Percentiles rank a stretch among this genome's conserved stretches.
phyloP scores from a whole-genome alignment of 2,113 vertebrate genomes.

The Oncorhynchus masou region DNA sequence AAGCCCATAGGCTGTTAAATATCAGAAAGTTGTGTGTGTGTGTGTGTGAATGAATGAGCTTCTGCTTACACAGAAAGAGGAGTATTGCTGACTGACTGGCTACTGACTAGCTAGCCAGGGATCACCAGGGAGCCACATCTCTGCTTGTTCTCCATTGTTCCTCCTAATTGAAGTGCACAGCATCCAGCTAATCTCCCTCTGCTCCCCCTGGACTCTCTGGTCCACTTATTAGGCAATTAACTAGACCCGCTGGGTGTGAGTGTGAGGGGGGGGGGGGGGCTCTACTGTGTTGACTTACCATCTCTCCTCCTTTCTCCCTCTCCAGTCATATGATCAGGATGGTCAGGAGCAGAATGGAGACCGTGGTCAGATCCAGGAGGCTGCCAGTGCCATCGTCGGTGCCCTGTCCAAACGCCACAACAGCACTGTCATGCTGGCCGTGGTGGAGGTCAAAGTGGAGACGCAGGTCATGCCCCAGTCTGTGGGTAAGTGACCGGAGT shows the following conservation, averaged over 20 bases:
- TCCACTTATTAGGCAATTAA: slow-evolving; percentile 58
- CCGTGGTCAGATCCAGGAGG: slow-evolving; percentile 81
- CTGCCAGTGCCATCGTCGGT: slow-evolving; percentile 80
- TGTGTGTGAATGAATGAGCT: slow-evolving; percentile 3
- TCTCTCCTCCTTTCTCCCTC: neutral
- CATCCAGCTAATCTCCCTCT: slow-evolving; percentile 43
- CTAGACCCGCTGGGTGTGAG: slow-evolving; percentile 46
- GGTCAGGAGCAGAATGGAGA: slow-evolving; percentile 73
- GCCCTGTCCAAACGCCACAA: slow-evolving; percentile 88
- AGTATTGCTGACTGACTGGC: neutral
- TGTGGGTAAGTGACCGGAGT: slow-evolving; percentile 70
- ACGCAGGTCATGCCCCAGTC: slow-evolving; percentile 68
- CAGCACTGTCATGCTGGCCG: slow-evolving; percentile 84
- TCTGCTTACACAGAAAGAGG: slow-evolving; percentile 10
- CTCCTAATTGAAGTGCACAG: slow-evolving; percentile 52
- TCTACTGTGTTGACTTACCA: neutral
- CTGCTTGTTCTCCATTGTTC: slow-evolving; percentile 51
- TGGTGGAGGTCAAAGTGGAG: slow-evolving; percentile 91
- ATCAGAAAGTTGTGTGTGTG: neutral
- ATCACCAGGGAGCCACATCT: slow-evolving; percentile 44
- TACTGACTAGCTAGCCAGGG: neutral
- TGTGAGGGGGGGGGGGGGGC: neutral
- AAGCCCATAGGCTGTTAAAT: neutral
- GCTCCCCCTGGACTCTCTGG: slow-evolving; percentile 35
- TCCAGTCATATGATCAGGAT: slow-evolving; percentile 83